Conservation (phyloP, 2,888 invertebrate species). For the Melanotus villosus region DNA sequence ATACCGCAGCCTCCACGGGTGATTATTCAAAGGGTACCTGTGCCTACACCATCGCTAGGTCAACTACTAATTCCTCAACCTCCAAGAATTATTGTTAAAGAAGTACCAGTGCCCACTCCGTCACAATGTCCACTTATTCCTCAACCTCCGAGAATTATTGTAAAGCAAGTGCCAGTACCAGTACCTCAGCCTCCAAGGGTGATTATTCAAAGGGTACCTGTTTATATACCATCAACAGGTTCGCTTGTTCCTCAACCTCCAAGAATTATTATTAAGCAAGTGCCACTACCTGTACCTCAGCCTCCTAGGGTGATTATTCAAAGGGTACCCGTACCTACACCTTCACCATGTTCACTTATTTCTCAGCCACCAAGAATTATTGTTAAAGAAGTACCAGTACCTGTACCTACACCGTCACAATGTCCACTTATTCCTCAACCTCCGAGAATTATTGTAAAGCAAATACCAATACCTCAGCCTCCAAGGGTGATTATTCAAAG, state of each 20-base stretch:
- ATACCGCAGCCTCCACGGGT: not conserved
- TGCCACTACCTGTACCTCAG: slow-evolving; percentile 5
- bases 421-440: not conserved
- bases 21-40: slow-evolving; percentile 28
- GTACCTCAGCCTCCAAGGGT: slow-evolving; percentile 15
- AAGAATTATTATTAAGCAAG: slow-evolving; percentile 15
- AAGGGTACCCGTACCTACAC: not conserved
- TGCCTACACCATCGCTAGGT: slow-evolving; percentile 18
- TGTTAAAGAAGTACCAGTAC: slow-evolving; percentile 15
- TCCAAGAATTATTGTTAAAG: slow-evolving; percentile 27
- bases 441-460: slow-evolving; percentile 28
- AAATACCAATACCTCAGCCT: not conserved
- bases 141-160: slow-evolving; percentile 22
- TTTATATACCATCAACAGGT: slow-evolving; percentile 21
- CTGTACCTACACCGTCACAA: too few species aligned
- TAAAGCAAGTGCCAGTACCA: slow-evolving; percentile 10
- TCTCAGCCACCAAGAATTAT: slow-evolving; percentile 22
- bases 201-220: slow-evolving; percentile 23
- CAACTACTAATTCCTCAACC: slow-evolving; percentile 26
- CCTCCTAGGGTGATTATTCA: slow-evolving; percentile 28
- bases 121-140: not conserved
- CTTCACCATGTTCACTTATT: not conserved
- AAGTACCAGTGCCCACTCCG: not conserved
- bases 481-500: slow-evolving; percentile 22
- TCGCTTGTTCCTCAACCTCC: slow-evolving; percentile 18